These are phyloP conservation scores for Luperina nickerlii DNA, from an alignment of 2,888 invertebrate genomes.

Conservation along the genomic window DNA sequence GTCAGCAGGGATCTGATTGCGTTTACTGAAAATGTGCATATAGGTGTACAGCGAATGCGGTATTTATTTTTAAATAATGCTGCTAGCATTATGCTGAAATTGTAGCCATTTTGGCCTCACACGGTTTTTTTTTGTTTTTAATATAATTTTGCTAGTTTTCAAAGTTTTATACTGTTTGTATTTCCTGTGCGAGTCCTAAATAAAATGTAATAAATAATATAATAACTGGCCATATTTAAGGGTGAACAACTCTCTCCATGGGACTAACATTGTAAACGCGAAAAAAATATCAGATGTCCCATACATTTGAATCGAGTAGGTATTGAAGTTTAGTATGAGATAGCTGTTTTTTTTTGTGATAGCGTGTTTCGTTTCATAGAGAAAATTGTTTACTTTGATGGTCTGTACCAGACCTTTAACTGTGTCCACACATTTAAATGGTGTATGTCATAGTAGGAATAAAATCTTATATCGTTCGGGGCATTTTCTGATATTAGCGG, in stretches of 20 bases:
- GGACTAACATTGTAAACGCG: not conserved
- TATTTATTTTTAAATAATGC: too few species aligned
- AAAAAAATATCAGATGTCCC: not conserved
- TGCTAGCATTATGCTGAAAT: too few species aligned
- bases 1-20: constrained; percentile 5
- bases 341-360: not conserved
- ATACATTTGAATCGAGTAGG: too few species aligned
- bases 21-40: constrained; percentile 8
- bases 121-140: too few species aligned
- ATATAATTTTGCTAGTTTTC: too few species aligned
- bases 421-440: not conserved
- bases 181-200: too few species aligned
- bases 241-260: not conserved
- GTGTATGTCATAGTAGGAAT: not conserved
- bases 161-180: too few species aligned
- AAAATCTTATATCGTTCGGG: not conserved
- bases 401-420: not conserved
- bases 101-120: too few species aligned
- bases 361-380: not conserved
- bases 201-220: too few species aligned
- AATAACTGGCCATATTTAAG: too few species aligned
- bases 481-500: not conserved
- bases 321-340: too few species aligned
- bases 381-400: not conserved
- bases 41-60: not conserved